Percentiles rank a stretch among this genome's conserved stretches.
Conservation (phyloP, 2,113 vertebrate genomes). For the Cyprinodon variegatus region DNA sequence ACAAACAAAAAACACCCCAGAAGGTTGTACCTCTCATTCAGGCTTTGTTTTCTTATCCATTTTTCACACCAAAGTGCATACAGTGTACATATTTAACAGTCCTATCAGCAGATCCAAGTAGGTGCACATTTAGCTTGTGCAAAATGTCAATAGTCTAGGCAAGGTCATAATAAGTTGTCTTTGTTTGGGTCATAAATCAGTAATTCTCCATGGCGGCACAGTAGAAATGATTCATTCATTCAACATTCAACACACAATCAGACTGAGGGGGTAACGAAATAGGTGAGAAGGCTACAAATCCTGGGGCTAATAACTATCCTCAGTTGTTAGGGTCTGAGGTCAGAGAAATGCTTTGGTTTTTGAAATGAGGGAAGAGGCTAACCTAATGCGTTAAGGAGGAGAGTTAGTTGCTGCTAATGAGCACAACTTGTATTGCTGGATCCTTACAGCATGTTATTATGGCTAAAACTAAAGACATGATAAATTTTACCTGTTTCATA, state of each 20-base stretch:
- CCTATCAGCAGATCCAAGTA: conserved; percentile 12
- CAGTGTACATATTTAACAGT: conserved; percentile 23
- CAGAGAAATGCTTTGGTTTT: conserved; percentile 25
- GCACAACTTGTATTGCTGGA: too few relatives aligned
- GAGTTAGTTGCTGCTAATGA: not conserved
- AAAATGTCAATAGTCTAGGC: conserved; percentile 8
- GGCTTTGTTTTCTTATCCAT: not conserved
- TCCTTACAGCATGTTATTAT: too few relatives aligned
- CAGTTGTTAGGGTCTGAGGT: conserved; percentile 24
- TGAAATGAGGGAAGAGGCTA: not conserved
- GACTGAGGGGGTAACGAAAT: not conserved
- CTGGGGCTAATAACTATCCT: conserved; percentile 18
- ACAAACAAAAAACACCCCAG: not conserved
- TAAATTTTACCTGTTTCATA: too few relatives aligned
- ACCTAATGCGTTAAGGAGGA: conserved; percentile 12
- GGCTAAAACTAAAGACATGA: too few relatives aligned
- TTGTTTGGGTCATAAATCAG: conserved; percentile 12
- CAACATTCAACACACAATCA: conserved; percentile 24
- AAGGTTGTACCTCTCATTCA: not conserved
- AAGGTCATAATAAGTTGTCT: conserved; percentile 17
- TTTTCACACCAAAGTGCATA: not conserved
- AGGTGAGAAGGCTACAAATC: not conserved
- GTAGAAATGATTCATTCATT: not conserved
- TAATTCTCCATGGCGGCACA: not conserved
- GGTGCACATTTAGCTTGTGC: conserved; percentile 6